These are phyloP conservation scores for Helicorthomorpha holstii DNA, from an alignment of 1,140 invertebrate genomes.

Conservation along the genomic window DNA sequence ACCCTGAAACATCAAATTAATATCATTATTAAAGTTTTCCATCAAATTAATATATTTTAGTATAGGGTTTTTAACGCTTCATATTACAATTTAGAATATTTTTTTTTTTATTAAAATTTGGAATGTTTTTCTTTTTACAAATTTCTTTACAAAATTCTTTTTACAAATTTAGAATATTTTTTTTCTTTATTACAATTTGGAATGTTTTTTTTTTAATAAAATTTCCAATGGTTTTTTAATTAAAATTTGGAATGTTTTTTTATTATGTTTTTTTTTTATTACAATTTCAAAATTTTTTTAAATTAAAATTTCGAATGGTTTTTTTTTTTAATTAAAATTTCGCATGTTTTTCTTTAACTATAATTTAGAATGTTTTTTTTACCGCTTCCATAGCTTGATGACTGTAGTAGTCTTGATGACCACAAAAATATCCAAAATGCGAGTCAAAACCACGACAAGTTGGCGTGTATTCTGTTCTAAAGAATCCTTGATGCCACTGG, in stretches of 20 bases:
- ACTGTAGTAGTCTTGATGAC: conserved; percentile 64
- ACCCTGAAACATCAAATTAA: conserved; percentile 1
- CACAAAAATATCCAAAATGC: conserved; percentile 68
- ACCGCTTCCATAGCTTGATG: conserved; percentile 29
- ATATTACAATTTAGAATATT: too few relatives aligned
- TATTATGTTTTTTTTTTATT: too few relatives aligned
- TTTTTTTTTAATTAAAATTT: too few relatives aligned
- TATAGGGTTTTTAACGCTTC: conserved; percentile 1
- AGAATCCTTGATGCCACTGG: conserved; percentile 63
- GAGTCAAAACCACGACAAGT: conserved; percentile 63
- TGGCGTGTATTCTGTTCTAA: conserved; percentile 51
- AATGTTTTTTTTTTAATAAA: too few relatives aligned
- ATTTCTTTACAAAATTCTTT: too few relatives aligned
- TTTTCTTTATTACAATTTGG: too few relatives aligned
- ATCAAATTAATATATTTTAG: neutral
- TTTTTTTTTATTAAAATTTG: too few relatives aligned
- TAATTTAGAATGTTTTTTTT: neutral
- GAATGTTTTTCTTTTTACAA: too few relatives aligned
- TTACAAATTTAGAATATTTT: too few relatives aligned
- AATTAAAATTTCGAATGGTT: neutral
- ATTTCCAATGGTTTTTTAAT: too few relatives aligned
- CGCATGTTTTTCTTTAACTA: neutral
- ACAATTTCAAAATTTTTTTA: too few relatives aligned
- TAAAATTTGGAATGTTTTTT: too few relatives aligned
- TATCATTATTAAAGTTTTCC: conserved; percentile 8